Percentiles rank a stretch among this genome's conserved stretches.
Conservation (phyloP, 2,113 vertebrate genomes). For the Dromiciops gliroides region DNA sequence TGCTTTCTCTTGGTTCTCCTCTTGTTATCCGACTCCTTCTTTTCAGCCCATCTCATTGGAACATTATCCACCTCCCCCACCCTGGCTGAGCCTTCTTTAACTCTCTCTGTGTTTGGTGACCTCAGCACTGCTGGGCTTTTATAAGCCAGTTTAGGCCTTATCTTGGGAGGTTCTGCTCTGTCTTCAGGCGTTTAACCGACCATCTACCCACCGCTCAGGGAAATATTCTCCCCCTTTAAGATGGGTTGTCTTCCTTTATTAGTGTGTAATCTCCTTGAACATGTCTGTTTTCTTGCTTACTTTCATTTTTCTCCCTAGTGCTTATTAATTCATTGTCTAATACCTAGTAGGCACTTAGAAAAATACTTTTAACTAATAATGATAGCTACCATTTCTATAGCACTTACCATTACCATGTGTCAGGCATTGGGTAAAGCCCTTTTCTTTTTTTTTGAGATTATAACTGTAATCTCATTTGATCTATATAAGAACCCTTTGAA, state of each 20-base stretch:
- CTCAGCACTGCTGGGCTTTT: not conserved
- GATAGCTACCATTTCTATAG: not conserved
- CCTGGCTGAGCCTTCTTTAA: not conserved
- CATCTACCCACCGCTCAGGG: no score
- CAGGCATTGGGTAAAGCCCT: not conserved
- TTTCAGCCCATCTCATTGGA: not conserved
- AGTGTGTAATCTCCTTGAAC: no score
- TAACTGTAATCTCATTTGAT: no score
- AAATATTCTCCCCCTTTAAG: not conserved
- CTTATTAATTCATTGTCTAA: not conserved
- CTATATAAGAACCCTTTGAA: not conserved
- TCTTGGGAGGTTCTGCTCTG: not conserved
- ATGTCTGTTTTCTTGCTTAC: not conserved
- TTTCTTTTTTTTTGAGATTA: no score
- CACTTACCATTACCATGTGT: not conserved
- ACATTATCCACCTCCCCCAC: not conserved
- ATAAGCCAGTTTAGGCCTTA: not conserved
- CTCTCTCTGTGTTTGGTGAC: not conserved
- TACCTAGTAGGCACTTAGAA: conserved; percentile 13
- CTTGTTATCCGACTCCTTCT: not conserved
- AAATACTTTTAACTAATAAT: conserved; percentile 25
- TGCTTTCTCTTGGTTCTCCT: not conserved
- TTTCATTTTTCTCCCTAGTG: not conserved
- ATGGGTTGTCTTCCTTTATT: not conserved
- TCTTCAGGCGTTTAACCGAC: not conserved